These are phyloP conservation scores for Cantharis rufa DNA, from an alignment of 2,888 invertebrate species.

Conservation along the genomic window DNA sequence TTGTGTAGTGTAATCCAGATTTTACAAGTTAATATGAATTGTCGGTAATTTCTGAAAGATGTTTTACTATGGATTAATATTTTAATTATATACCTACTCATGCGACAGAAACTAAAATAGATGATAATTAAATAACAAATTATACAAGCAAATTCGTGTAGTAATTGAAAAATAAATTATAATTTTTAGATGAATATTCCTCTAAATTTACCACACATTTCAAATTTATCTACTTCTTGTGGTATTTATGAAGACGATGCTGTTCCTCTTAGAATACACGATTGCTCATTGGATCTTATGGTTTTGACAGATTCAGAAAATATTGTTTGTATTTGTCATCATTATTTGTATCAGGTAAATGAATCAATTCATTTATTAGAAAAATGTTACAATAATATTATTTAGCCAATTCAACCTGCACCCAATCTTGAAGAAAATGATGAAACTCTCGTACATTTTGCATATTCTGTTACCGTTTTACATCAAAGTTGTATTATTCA, in stretches of 20 bases:
- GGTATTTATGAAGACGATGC: conserved; percentile 81
- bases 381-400: conserved; percentile 13
- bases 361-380: neutral
- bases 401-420: conserved; percentile 64
- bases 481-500: conserved; percentile 85
- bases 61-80: too few species aligned
- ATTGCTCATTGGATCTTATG: conserved; percentile 78
- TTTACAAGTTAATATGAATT: too few species aligned
- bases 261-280: conserved; percentile 78
- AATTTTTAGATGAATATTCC: conserved; percentile 78
- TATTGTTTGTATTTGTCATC: conserved; percentile 78
- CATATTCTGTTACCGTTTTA: conserved; percentile 80
- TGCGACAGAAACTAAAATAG: too few species aligned
- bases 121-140: too few species aligned
- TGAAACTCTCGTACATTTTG: conserved; percentile 75
- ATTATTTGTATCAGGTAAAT: conserved; percentile 73
- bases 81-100: too few species aligned
- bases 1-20: too few species aligned
- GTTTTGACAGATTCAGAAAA: conserved; percentile 77
- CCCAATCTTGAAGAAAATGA: conserved; percentile 57
- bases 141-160: too few species aligned
- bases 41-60: too few species aligned
- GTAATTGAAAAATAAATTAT: neutral
- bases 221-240: conserved; percentile 60
- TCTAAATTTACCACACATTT: conserved; percentile 74